These are phyloP conservation scores for Gobius niger DNA, from an alignment of 2,113 vertebrate species.

Conservation along the genomic window DNA sequence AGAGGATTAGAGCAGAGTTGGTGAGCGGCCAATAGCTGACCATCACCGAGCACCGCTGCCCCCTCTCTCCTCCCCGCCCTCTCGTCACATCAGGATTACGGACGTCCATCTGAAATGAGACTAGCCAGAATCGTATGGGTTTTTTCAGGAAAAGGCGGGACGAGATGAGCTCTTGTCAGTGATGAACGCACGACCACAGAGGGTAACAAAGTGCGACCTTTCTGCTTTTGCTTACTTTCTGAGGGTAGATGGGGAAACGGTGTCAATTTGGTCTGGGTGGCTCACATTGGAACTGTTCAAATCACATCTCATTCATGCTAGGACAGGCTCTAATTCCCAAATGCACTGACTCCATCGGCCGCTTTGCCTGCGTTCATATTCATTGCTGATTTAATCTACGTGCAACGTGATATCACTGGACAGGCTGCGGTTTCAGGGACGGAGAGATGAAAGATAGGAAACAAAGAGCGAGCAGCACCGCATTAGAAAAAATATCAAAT, in stretches of 20 bases:
- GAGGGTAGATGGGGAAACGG: no score
- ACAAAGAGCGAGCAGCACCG: no score
- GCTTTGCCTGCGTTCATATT: background rate
- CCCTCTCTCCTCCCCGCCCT: constrained; percentile 22
- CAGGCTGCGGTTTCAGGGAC: constrained; percentile 18
- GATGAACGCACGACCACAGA: background rate
- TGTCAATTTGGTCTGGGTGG: no score
- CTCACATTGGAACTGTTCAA: no score
- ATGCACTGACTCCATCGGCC: constrained; percentile 16
- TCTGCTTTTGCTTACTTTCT: no score
- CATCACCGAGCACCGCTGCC: background rate
- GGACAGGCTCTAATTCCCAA: background rate
- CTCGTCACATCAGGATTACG: constrained; percentile 47
- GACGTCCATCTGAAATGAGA: constrained; percentile 44
- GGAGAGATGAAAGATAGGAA: constrained; percentile 20
- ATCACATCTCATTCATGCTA: background rate
- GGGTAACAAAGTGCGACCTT: no score
- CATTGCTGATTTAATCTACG: constrained; percentile 21
- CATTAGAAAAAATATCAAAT: no score
- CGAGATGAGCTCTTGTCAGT: background rate
- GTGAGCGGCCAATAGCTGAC: constrained; percentile 10
- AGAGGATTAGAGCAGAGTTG: constrained; percentile 32
- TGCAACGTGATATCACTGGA: constrained; percentile 27
- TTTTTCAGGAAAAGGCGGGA: constrained; percentile 31
- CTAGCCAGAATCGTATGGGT: background rate